A percentile compares a stretch with the other conserved stretches of the same genome.
These are phyloP conservation scores for Creontiades dilutus DNA, from an alignment of 2,888 invertebrate species.

Conservation along the genomic window DNA sequence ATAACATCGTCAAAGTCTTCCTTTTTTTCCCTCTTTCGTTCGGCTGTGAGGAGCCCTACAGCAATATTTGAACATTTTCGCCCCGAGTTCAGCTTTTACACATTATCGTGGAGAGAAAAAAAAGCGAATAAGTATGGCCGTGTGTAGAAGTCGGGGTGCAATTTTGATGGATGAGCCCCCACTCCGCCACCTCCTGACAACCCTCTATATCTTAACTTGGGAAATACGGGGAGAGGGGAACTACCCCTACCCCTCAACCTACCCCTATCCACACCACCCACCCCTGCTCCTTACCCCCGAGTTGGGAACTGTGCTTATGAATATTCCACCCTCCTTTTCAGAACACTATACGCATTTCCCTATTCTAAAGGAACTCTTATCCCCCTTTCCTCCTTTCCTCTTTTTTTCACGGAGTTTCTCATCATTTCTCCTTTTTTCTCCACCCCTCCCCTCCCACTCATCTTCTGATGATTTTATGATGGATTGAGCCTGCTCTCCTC, in stretches of 20 bases:
- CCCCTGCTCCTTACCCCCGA: not conserved
- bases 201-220: slow-evolving; percentile 12
- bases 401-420: slow-evolving; percentile 21
- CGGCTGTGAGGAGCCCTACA: too few species aligned
- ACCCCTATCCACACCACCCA: not conserved
- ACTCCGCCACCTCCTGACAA: not conserved
- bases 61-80: not conserved
- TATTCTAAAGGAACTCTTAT: slow-evolving; percentile 53
- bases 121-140: not conserved
- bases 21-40: too few species aligned
- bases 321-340: slow-evolving; percentile 59
- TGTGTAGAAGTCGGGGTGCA: slow-evolving; percentile 46
- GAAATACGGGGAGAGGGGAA: not conserved
- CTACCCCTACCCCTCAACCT: too few species aligned
- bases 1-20: too few species aligned
- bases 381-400: not conserved
- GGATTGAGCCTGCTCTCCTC: slow-evolving; percentile 28
- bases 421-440: slow-evolving; percentile 13
- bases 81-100: not conserved
- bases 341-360: slow-evolving; percentile 56
- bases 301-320: slow-evolving; percentile 56
- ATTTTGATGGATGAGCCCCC: slow-evolving; percentile 62
- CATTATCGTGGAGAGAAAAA: not conserved
- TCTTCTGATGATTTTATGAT: slow-evolving; percentile 57
- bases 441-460: not conserved